Percentiles rank a stretch among this genome's conserved stretches.
These are phyloP conservation scores for Hydrotaea cyrtoneurina DNA, from an alignment of 2,888 invertebrate genomes.

Conservation along the genomic window DNA sequence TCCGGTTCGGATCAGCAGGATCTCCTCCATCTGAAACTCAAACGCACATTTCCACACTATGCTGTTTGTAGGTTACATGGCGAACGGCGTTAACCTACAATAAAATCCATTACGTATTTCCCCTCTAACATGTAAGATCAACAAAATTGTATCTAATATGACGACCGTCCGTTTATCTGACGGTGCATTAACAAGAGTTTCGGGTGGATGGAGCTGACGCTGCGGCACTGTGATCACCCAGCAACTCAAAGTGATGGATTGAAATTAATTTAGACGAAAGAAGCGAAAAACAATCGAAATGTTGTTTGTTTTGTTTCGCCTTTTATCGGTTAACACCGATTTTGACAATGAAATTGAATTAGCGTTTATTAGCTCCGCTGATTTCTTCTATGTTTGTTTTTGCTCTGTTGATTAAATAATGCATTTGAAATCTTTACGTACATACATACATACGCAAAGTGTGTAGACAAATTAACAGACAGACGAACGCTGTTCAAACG, in stretches of 20 bases:
- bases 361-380: background rate
- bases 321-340: conserved; percentile 8
- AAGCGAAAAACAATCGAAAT: background rate
- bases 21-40: too few species aligned
- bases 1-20: too few species aligned
- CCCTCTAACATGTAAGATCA: too few species aligned
- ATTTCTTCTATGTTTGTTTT: background rate
- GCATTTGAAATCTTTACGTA: background rate
- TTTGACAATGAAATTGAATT: conserved; percentile 40
- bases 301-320: conserved; percentile 2
- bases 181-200: too few species aligned
- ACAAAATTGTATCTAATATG: background rate
- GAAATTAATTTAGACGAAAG: background rate
- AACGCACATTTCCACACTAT: too few species aligned
- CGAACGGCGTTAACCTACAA: too few species aligned
- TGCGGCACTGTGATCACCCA: too few species aligned
- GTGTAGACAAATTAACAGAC: background rate
- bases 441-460: background rate
- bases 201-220: too few species aligned
- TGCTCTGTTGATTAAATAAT: conserved; percentile 12
- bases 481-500: background rate
- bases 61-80: too few species aligned
- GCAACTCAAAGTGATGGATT: background rate
- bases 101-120: too few species aligned
- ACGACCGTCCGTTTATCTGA: conserved; percentile 27